Conservation (phyloP, 2,888 invertebrate species). For the Clistopyga incitator region DNA sequence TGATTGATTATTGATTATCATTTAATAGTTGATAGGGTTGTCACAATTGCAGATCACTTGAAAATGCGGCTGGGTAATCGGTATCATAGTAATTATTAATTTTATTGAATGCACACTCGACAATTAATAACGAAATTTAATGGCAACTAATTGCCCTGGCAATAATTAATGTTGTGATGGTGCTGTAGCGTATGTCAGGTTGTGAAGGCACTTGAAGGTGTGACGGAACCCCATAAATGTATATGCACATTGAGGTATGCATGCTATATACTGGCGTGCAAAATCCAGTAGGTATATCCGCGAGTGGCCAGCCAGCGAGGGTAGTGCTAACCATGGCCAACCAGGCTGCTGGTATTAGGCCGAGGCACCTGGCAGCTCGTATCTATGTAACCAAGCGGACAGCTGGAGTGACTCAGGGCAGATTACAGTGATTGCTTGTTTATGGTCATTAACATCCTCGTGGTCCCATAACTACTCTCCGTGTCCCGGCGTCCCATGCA, state of each 20-base stretch:
- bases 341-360: slow-evolving; percentile 73
- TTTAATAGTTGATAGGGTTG: no score
- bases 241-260: slow-evolving; percentile 8
- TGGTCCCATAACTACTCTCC: slow-evolving; percentile 82
- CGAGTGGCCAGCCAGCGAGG: slow-evolving; percentile 55
- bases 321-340: slow-evolving; percentile 42
- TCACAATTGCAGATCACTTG: no score
- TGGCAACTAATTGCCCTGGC: neutral
- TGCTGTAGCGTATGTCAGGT: neutral
- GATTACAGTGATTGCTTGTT: slow-evolving; percentile 84
- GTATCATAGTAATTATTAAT: neutral
- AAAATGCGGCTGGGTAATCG: no score
- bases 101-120: neutral
- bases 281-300: slow-evolving; percentile 57
- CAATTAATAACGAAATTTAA: neutral
- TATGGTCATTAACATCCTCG: slow-evolving; percentile 84
- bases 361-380: slow-evolving; percentile 81
- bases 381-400: slow-evolving; percentile 81
- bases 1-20: no score
- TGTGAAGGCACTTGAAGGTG: slow-evolving; percentile 33
- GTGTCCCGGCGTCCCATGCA: slow-evolving; percentile 78
- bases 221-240: slow-evolving; percentile 36
- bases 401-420: slow-evolving; percentile 84
- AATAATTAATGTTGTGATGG: neutral
- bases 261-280: slow-evolving; percentile 12